A percentile compares a stretch with the other conserved stretches of the same genome.
Conservation (phyloP, 1,140 invertebrate genomes). For the Rhizoglyphus robini region DNA sequence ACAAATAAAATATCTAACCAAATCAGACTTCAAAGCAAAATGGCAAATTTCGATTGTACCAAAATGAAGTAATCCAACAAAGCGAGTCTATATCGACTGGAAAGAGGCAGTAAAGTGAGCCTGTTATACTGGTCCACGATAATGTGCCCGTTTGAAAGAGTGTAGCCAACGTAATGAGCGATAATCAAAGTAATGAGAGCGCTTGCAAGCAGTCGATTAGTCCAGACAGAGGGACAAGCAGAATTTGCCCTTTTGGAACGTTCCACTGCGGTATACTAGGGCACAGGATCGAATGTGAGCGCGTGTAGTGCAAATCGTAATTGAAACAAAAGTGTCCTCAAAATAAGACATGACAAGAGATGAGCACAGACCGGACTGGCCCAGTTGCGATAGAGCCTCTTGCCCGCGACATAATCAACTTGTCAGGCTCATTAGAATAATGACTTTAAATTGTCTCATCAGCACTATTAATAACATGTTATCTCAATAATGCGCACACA, state of each 20-base stretch:
- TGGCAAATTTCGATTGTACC: no score
- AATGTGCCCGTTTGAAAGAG: neutral
- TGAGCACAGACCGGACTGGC: neutral
- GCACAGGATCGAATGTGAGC: neutral
- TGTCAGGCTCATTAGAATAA: constrained; percentile 7
- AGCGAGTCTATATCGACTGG: no score
- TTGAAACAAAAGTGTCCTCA: neutral
- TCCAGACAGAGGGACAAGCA: no score
- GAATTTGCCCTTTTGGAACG: neutral
- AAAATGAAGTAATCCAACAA: no score
- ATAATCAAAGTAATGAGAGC: constrained; percentile 12
- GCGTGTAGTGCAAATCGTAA: no score
- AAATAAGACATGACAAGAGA: neutral
- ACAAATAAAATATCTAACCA: no score
- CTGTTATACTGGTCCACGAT: no score
- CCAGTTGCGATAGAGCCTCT: neutral
- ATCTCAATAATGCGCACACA: neutral
- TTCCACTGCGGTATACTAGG: neutral
- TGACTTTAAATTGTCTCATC: constrained; percentile 9
- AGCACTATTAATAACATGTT: neutral
- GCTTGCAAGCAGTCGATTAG: neutral
- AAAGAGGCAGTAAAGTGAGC: no score
- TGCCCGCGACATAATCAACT: neutral
- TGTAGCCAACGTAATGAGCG: constrained; percentile 6
- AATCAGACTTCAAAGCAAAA: no score